Base-by-base conservation (phyloP, 2,888 invertebrate species). In the Nephrotoma flavescens region DNA sequence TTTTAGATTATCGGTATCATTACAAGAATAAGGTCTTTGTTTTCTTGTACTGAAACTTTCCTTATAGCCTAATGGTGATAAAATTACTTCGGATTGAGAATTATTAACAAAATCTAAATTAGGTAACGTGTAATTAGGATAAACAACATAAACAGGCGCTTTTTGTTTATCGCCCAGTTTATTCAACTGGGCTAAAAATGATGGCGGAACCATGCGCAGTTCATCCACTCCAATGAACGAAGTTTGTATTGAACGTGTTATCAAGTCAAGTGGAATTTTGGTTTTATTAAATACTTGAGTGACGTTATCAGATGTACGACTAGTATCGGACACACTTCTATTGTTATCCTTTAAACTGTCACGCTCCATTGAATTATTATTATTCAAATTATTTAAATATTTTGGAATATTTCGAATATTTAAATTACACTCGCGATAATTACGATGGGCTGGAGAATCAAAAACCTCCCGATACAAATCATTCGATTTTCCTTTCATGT, bases 121-220 rank as follows among this genome's bases (percentile, higher is more conserved):
- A 31, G 98, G 97, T 88, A 98, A 92, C 6, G 97, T 95, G 90
- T 98, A 98, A 91, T 96, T 97, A 42, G 98, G 97, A 92, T 97
- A 98, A 88, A 97, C 94, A 83, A 98, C 96, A 91, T 96, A 97
- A 0, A 97, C 96, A 4, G 97, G 96, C 89, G 95, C 96, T 89
- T 94, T 91, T 5, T 90, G 91, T 90, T 93, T 93, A 88, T 93
- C 94, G 6, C 93, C 94, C 90, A 94, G 92, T 90, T 94, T 95
- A 84, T 91, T 91, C 15, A 95, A 91, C 90, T 95, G 95, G 88
- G 94, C 94, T 88, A 95, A 91, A 89, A 95, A 95, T 12, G 95
- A 95, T 45, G 95, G 94, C 89, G 95, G 95, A 15, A 95, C 93
- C 83, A 95, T 92, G 89, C 94, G 94, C 86, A 94, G 92, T 89